These are phyloP conservation scores for Henicopernis longicauda DNA, from an alignment of 2,113 vertebrate species.

Conservation along the genomic window DNA sequence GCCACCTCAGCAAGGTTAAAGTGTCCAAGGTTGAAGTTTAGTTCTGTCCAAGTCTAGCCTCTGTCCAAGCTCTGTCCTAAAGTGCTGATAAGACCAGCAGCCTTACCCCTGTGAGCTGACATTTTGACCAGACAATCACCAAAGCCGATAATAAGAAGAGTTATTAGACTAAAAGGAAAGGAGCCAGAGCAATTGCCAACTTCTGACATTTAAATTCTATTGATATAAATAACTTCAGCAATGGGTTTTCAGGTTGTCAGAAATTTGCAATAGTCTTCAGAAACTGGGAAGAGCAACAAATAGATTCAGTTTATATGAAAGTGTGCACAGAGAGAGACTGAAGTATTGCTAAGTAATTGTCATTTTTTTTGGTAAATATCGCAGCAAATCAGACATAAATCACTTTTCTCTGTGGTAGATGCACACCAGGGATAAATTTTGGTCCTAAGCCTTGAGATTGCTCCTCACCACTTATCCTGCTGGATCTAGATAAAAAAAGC, in stretches of 20 bases:
- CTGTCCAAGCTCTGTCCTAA: background rate
- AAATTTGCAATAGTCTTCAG: background rate
- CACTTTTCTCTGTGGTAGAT: background rate
- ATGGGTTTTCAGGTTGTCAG: background rate
- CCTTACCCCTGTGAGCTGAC: background rate
- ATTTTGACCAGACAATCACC: background rate
- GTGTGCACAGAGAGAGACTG: background rate
- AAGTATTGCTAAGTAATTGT: background rate
- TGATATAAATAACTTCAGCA: background rate
- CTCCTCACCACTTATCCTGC: background rate
- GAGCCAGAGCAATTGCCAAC: background rate
- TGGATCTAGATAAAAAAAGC: background rate
- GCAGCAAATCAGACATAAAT: background rate
- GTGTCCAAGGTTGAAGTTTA: conserved; percentile 43
- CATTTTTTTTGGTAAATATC: background rate
- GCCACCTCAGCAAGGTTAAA: conserved; percentile 37
- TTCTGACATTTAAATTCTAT: background rate
- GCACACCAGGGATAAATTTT: background rate
- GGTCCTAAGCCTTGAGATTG: background rate
- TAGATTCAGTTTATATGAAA: background rate
- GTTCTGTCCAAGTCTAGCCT: background rate
- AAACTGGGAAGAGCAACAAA: background rate
- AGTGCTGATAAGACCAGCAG: background rate
- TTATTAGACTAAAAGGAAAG: background rate
- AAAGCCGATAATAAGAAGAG: background rate